A percentile compares a stretch with the other conserved stretches of the same genome.
Conservation (phyloP, 2,888 invertebrate genomes). For the Drosophila monieri region DNA sequence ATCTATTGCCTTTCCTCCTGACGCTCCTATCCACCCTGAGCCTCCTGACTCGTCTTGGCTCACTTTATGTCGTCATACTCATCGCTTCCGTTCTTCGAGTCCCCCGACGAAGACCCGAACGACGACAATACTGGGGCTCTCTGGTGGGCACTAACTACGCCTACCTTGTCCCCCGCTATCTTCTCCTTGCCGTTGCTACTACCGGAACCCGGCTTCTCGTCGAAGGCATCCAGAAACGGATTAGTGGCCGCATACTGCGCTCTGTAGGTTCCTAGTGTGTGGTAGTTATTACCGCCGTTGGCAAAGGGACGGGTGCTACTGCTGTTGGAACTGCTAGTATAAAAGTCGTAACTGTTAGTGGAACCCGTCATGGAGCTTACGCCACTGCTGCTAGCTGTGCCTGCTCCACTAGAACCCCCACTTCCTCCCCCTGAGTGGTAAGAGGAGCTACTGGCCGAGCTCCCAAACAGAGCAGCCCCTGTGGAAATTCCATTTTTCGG, state of each 20-base stretch:
- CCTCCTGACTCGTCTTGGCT: constrained; percentile 9
- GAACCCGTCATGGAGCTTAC: constrained; percentile 83
- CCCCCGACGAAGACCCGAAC: constrained; percentile 81
- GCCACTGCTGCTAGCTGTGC: constrained; percentile 83
- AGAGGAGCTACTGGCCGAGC: constrained; percentile 50
- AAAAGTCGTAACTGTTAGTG: constrained; percentile 83
- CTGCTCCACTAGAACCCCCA: constrained; percentile 70
- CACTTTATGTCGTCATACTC: constrained; percentile 84
- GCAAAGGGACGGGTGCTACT: constrained; percentile 73
- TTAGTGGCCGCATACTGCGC: constrained; percentile 84
- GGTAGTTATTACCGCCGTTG: constrained; percentile 81
- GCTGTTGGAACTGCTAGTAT: constrained; percentile 73
- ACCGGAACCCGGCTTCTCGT: constrained; percentile 68
- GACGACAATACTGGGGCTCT: constrained; percentile 79
- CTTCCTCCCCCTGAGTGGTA: constrained; percentile 54
- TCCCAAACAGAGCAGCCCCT: constrained; percentile 47
- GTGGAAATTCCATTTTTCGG: constrained; percentile 78
- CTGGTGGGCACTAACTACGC: constrained; percentile 47
- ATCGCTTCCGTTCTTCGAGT: constrained; percentile 83
- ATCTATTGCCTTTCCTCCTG: neutral
- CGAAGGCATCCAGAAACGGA: constrained; percentile 84
- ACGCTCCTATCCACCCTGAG: constrained; percentile 3
- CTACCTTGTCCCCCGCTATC: constrained; percentile 51
- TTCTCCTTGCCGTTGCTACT: constrained; percentile 55
- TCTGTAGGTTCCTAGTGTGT: constrained; percentile 83